A percentile compares a stretch with the other conserved stretches of the same genome.
Evolutionary conservation across 2,888 invertebrate species (phyloP).

Genomic region (Galeopsomyia nigrocyanea): DNA sequence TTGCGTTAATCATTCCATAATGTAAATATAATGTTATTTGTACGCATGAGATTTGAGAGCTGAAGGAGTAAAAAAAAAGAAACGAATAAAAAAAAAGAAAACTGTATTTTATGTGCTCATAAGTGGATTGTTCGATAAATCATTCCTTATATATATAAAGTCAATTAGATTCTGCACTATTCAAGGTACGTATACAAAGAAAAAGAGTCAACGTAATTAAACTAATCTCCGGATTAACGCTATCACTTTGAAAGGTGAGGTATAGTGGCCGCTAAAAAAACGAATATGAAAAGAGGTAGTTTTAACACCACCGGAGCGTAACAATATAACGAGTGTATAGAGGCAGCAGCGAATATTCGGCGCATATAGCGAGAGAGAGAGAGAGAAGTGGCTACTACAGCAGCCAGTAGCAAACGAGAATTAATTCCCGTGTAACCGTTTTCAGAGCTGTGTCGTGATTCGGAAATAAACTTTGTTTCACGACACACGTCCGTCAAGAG

Average conservation of each 20-base stretch:
- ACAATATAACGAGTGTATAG: too few relatives aligned
- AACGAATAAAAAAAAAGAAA: not conserved
- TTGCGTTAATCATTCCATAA: slow-evolving; percentile 39
- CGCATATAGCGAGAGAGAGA: not conserved
- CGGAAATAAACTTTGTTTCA: slow-evolving; percentile 31
- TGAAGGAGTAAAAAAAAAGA: slow-evolving; percentile 30
- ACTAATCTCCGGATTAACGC: too few relatives aligned
- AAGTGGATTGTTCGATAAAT: not conserved
- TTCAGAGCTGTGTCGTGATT: slow-evolving; percentile 14
- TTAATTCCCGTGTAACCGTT: slow-evolving; percentile 32
- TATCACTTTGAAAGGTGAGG: too few relatives aligned
- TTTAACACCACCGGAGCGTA: too few relatives aligned
- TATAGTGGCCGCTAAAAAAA: too few relatives aligned
- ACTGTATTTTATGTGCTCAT: slow-evolving; percentile 44
- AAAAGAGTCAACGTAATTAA: too few relatives aligned
- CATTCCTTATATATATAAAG: too few relatives aligned
- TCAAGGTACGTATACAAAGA: too few relatives aligned
- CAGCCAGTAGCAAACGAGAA: slow-evolving; percentile 31
- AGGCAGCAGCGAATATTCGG: too few relatives aligned
- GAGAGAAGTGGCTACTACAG: slow-evolving; percentile 21
- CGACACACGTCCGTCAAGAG: slow-evolving; percentile 31
- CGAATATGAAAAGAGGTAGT: too few relatives aligned
- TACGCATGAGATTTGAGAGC: slow-evolving; percentile 45
- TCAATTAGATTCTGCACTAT: too few relatives aligned
- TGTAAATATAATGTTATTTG: slow-evolving; percentile 47